A percentile compares a stretch with the other conserved stretches of the same genome.
Evolutionary conservation across 92 coral and sea anemone species (phyloP).

Genomic region (Epizoanthus rinbou): DNA sequence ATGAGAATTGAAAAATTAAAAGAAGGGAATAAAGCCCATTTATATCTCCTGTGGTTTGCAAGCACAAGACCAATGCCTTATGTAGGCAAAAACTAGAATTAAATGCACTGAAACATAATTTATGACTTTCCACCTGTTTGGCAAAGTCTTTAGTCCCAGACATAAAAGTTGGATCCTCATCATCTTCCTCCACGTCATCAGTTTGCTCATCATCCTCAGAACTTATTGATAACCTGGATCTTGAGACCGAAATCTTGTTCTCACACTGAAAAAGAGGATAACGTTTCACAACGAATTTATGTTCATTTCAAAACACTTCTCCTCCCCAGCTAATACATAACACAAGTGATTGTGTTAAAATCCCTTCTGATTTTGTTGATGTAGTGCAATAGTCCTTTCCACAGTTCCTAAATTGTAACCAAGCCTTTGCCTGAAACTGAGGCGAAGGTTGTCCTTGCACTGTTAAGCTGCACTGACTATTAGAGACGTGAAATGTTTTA

Average conservation of each 20-base stretch:
- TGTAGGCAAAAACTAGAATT: not conserved
- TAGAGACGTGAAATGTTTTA: too few species aligned
- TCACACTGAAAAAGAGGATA: constrained; percentile 69
- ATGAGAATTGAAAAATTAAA: not conserved
- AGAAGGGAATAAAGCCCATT: not conserved
- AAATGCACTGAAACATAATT: too few species aligned
- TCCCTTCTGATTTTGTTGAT: too few species aligned
- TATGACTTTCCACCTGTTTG: constrained; percentile 39
- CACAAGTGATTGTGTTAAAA: too few species aligned
- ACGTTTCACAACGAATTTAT: not conserved
- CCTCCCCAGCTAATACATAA: too few species aligned
- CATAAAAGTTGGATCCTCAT: constrained; percentile 81
- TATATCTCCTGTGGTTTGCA: not conserved
- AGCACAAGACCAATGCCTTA: not conserved
- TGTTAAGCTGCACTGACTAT: too few species aligned
- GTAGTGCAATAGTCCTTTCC: too few species aligned
- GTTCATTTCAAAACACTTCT: too few species aligned
- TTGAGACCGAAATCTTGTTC: constrained; percentile 59
- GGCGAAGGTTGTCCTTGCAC: too few species aligned
- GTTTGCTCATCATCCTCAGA: constrained; percentile 48
- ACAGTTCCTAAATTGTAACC: too few species aligned
- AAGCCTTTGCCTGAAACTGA: too few species aligned
- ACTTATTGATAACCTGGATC: constrained; percentile 52
- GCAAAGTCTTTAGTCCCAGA: constrained; percentile 78
- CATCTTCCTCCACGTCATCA: constrained; percentile 67